Evolutionary conservation across 2,888 invertebrate species (phyloP), one percentile per base, ranked within the genome.

Genomic region (Lobophora halterata): DNA sequence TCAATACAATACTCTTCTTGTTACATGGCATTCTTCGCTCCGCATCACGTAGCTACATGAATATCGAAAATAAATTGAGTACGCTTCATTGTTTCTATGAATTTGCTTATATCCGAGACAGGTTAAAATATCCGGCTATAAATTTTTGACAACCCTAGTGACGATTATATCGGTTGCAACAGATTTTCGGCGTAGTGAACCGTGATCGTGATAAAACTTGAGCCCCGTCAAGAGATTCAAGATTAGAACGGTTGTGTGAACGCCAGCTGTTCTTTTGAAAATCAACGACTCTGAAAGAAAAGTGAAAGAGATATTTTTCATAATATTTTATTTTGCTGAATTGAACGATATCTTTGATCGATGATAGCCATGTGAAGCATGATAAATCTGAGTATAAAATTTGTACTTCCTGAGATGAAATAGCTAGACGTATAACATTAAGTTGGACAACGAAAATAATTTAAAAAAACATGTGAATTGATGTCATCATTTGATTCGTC

Each of bases 161-260:
- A 55, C 50, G 46, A n/a, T 58, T 52, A 46, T 43, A 44, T 36
- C 41, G 46, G 37, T 40, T 52, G 58, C 56, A 58, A 46, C 53
- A 55, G 60, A 55, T 58, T 58, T 36, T 30, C 30, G 26, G 55
- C 35, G 46, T 49, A 61, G 37, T 58, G 55, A 57, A 48, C 60
- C 46, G 61, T 61, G 57, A 61, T 52, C 32, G 26, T 55, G 65
- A 65, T 65, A 65, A 63, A 58, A 55, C 56, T 57, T 39, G 20
- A 47, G 42, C 36, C 40, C 43, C 42, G 49, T 25, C 32, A 26
- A 35, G 41, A 44, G 49, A 47, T 47, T 40, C 41, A 9, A 43
- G 51, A 52, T 52, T 46, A 46, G 21, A 34, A 39, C 46, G 46
- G 37, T 43, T 46, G 33, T 49, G 41, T 43, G 46, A 30, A 32